Percentiles rank a stretch among this genome's conserved stretches.
These are phyloP conservation scores for Brachyalestes nurse DNA, from an alignment of 2,797 vertebrate species.

Conservation along the genomic window DNA sequence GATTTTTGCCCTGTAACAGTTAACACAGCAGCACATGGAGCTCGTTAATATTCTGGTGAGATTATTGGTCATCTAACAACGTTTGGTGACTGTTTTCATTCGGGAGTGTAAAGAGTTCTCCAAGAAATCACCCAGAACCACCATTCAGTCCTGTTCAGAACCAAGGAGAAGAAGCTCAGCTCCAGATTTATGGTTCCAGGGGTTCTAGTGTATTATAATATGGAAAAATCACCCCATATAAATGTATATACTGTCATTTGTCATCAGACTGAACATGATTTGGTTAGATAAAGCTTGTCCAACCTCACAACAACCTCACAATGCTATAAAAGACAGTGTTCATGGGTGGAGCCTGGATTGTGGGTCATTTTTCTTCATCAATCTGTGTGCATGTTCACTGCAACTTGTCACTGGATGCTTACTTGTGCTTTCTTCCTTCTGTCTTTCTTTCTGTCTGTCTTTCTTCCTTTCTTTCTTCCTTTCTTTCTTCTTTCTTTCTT, in stretches of 20 bases:
- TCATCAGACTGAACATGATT: neutral
- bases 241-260: neutral
- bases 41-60: no score
- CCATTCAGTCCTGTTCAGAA: no score
- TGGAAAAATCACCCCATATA: no score
- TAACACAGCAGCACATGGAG: no score
- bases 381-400: constrained; percentile 87
- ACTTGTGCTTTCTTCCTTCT: constrained; percentile 86
- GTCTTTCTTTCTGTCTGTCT: constrained; percentile 66
- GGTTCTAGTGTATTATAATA: no score
- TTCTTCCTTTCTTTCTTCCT: constrained; percentile 85
- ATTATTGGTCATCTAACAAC: no score
- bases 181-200: no score
- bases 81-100: no score
- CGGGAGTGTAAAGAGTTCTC: no score
- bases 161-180: no score
- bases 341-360: neutral
- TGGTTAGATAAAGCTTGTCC: neutral
- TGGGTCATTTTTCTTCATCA: constrained; percentile 31
- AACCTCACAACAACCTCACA: neutral
- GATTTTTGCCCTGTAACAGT: no score
- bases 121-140: no score
- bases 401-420: constrained; percentile 94
- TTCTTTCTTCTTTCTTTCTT: constrained; percentile 82
- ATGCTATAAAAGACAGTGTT: neutral